Evolutionary conservation across 35 echinoderm and acorn worm genomes (phyloP).

Genomic region (Ophioderma brevispina): DNA sequence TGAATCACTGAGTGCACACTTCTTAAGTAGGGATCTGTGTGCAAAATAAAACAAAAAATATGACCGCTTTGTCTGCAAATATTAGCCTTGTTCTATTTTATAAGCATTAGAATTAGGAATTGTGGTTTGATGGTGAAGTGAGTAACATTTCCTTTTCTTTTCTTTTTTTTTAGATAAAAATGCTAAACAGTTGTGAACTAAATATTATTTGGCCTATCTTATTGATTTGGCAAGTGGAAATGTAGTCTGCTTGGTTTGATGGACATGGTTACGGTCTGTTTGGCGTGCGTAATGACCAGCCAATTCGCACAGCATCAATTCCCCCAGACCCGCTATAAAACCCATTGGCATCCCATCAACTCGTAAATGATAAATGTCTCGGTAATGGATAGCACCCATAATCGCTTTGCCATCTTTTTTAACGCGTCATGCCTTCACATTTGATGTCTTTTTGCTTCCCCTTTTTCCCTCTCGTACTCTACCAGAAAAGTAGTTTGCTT

Average conservation of each 20-base stretch:
- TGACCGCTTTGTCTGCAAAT: not conserved
- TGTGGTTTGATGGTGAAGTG: too few species aligned
- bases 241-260: too few species aligned
- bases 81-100: too few species aligned
- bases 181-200: too few species aligned
- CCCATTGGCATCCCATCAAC: not conserved
- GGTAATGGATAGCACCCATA: not conserved
- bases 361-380: not conserved
- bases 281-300: not conserved
- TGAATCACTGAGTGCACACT: not conserved
- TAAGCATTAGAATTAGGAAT: too few species aligned
- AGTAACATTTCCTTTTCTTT: too few species aligned
- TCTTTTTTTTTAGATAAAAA: too few species aligned
- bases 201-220: too few species aligned
- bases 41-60: not conserved
- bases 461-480: not conserved
- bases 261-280: too few species aligned
- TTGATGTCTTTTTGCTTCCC: not conserved
- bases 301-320: not conserved
- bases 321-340: not conserved
- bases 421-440: not conserved
- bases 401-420: not conserved
- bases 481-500: not conserved
- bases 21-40: not conserved
- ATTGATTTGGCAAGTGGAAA: too few species aligned